Evolutionary conservation across 2,888 invertebrate genomes (phyloP), one percentile per base, ranked within the genome.

Genomic region (Odontocolon sp.): DNA sequence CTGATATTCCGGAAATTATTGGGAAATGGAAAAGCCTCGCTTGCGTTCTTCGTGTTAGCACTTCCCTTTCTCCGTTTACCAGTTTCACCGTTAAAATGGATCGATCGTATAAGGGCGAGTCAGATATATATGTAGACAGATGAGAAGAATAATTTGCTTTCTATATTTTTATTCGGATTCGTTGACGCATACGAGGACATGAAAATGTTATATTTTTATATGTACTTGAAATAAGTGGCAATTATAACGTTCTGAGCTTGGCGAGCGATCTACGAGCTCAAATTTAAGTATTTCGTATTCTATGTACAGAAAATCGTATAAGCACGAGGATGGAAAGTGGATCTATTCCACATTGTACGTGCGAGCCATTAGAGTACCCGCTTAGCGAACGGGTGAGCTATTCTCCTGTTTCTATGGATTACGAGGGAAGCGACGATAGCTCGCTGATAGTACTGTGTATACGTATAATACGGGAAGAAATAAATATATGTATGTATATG

Each of bases 21-120:
- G 77, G 87, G 86, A 88, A 87, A 87, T 86, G 82, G 80, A 83
- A 84, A 84, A 83, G 77, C 78, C 63, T 31, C 71, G 36, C 45
- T 6, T 28, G n/a, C n/a, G n/a, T n/a, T 61, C 36, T 40, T 36
- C 9, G 66, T 52, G n/a, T n/a, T n/a, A 16, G 28, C n/a, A 8
- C 16, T 52, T 66, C 6, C n/a, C n/a, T n/a, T n/a, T n/a, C n/a
- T 36, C 11, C 14, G 28, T 8, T 45, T 18, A 47, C 14, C 4
- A 33, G 11, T 18, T 45, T 18, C 61, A 61, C 16, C 31, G 11
- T 47, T 16, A 54, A 8, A 33, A 63, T 28, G 31, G 66, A 66
- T 67, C 61, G 59, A 67, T 61, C 66, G 61, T 8, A 14, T 9
- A 11, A 45, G 11, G 28, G 18, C 5, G 26, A 18, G 3, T 40